Evolutionary conservation across 30 jellyfish, hydroid and myxozoan genomes (phyloP), one percentile per base, ranked within the genome.

Genomic region (Morbakka virulenta): DNA sequence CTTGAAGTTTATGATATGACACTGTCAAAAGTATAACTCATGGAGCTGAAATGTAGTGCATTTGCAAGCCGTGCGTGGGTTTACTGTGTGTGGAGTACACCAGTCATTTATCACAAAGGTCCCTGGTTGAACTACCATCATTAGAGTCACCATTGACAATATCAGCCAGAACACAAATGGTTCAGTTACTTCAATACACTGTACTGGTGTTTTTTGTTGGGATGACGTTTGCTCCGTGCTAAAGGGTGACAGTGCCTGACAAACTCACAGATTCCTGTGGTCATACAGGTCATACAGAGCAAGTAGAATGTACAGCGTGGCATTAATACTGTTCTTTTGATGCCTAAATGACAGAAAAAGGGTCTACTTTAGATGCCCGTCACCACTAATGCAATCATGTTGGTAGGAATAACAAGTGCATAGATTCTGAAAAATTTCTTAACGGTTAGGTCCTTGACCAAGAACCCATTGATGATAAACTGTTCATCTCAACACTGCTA

Each of bases 121-220:
- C n/a, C n/a, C n/a, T n/a, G n/a, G n/a, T n/a, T n/a, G n/a, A n/a
- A n/a, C n/a, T n/a, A n/a, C n/a, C n/a, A n/a, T n/a, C n/a, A n/a
- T n/a, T n/a, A 85, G 66, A 69, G 96, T 86, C 0, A 82, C 91
- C 86, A 69, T 76, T 27, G 70, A 72, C 33, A 67, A 90, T 76
- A 76, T 50, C 0, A 87, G 83, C 74, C 81, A 47, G 29, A 61
- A 62, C 20, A 33, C 77, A 28, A 76, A 52, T 17, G 96, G 96
- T 27, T 48, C 91, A 24, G 53, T 67, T 13, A 85, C 87, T 0
- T 77, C 73, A 30, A 64, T 64, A 4, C 66, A 28, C 14, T 74
- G 85, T 72, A 77, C 6, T 0, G 96, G 72, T 1, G 91, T 91
- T 66, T 53, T 76, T n/a, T n/a, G n/a, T n/a, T n/a, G n/a, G n/a